A percentile compares a stretch with the other conserved stretches of the same genome.
phyloP scores from a whole-genome alignment of 1,140 invertebrate species.

The Episyrphus balteatus region DNA sequence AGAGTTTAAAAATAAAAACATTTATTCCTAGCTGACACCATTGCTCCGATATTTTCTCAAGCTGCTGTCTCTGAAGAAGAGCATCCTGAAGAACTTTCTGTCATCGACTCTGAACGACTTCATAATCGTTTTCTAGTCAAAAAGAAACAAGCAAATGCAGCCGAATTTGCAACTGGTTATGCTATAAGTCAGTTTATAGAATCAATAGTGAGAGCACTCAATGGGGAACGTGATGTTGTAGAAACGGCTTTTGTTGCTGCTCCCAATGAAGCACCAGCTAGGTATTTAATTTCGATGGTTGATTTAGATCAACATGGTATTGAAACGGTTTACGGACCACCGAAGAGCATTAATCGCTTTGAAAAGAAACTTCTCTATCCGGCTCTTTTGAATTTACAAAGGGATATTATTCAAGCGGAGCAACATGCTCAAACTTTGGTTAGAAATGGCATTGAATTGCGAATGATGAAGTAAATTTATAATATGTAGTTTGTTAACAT shows the following conservation, averaged over 20 bases:
- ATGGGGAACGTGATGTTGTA: not conserved
- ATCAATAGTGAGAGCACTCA: not conserved
- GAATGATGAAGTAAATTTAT: too few relatives aligned
- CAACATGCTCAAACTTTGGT: not conserved
- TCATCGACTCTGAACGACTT: not conserved
- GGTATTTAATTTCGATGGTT: not conserved
- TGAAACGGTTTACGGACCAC: not conserved
- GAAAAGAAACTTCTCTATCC: not conserved
- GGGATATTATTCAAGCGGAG: not conserved
- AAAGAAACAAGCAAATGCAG: not conserved
- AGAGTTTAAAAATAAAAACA: too few relatives aligned
- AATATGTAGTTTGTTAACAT: too few relatives aligned
- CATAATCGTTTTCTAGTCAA: not conserved
- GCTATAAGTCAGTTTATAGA: not conserved
- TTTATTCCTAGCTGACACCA: not conserved
- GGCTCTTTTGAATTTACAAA: not conserved
- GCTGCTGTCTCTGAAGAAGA: not conserved
- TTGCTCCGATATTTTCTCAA: not conserved
- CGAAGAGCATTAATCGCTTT: not conserved
- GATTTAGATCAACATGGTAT: not conserved
- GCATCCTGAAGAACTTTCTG: not conserved
- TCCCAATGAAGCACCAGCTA: not conserved
- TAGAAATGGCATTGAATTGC: too few relatives aligned
- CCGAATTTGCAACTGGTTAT: not conserved
- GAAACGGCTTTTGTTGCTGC: not conserved